Evolutionary conservation across 2,797 vertebrate genomes (phyloP), one percentile per base, ranked within the genome.

Genomic region (Petrocephalus sullivani): DNA sequence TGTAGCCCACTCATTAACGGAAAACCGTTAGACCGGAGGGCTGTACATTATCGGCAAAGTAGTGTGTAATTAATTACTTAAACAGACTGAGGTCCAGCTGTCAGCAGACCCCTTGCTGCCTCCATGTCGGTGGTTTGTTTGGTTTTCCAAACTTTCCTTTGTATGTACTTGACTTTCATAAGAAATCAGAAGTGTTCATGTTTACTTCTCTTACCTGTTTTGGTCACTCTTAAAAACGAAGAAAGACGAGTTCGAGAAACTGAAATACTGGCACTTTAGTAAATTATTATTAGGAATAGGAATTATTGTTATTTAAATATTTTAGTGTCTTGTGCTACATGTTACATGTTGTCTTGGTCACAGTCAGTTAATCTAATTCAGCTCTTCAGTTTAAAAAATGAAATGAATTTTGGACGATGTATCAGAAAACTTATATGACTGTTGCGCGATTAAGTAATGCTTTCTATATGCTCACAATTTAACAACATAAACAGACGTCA

Each of bases 11-110:
- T 87, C 86, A 87, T 89, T 87, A 89, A 54, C 56, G 58, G 86
- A 87, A 56, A 87, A 89, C 88, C 75, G 88, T 87, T 89, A 84
- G 85, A 82, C 75, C 57, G 85, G 41, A 64, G 86, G 88, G 85
- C 58, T 83, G 57, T 64, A 53, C 75, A 58, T 64, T 23, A 87
- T 82, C 75, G 19, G 75, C 75, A 82, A 89, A 87, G 61, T 83
- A 67, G 56, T 61, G 57, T 87, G 86, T 87, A 89, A 89, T 89
- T 87, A 83, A 56, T 89, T 86, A 53, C 78, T 87, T 60, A 87
- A 67, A 87, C 67, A 64, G 49, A 51, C 88, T 82, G 54, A 6
- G 71, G 56, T 87, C 57, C 88, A 89, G 88, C 88, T 89, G 88
- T 89, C 88, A 64, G 28, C 64, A 82, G 87, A 41, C 16, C 28